phyloP scores from a whole-genome alignment of 2,888 invertebrate genomes.

The Hypena proboscidalis region DNA sequence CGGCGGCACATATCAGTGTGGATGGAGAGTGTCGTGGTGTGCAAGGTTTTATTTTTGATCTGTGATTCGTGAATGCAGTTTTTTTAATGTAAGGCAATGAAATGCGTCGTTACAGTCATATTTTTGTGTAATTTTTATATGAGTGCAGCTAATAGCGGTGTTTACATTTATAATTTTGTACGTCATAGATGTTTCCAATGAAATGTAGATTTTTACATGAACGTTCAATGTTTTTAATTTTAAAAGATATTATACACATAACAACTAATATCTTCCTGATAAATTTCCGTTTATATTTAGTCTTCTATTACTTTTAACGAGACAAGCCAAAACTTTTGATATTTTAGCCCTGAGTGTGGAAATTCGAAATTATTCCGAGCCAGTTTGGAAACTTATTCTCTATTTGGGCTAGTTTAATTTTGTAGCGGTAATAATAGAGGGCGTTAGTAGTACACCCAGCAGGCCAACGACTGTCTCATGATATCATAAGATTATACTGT shows the following conservation, averaged over 20 bases:
- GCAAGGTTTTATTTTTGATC: slow-evolving; percentile 63
- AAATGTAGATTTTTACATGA: slow-evolving; percentile 44
- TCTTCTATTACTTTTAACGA: slow-evolving; percentile 26
- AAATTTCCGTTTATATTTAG: slow-evolving; percentile 27
- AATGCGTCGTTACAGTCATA: slow-evolving; percentile 50
- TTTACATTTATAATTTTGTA: slow-evolving; percentile 55
- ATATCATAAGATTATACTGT: slow-evolving; percentile 54
- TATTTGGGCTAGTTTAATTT: slow-evolving; percentile 50
- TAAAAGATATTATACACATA: slow-evolving; percentile 42
- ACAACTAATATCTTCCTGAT: slow-evolving; percentile 43
- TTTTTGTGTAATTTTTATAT: slow-evolving; percentile 52
- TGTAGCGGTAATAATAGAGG: slow-evolving; percentile 35
- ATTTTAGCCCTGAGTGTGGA: slow-evolving; percentile 27
- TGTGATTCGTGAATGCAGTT: slow-evolving; percentile 77
- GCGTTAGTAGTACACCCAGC: slow-evolving; percentile 35
- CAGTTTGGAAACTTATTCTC: slow-evolving; percentile 55
- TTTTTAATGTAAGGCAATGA: slow-evolving; percentile 48
- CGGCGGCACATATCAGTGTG: slow-evolving; percentile 72
- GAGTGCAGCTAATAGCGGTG: slow-evolving; percentile 55
- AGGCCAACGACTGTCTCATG: slow-evolving; percentile 57
- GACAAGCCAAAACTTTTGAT: slow-evolving; percentile 34
- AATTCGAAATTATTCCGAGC: slow-evolving; percentile 65
- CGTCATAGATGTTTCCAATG: slow-evolving; percentile 46
- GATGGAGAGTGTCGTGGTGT: slow-evolving; percentile 56
- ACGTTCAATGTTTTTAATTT: slow-evolving; percentile 43